Evolutionary conservation across 2,113 vertebrate species (phyloP).

Genomic region (Eretmochelys imbricata): DNA sequence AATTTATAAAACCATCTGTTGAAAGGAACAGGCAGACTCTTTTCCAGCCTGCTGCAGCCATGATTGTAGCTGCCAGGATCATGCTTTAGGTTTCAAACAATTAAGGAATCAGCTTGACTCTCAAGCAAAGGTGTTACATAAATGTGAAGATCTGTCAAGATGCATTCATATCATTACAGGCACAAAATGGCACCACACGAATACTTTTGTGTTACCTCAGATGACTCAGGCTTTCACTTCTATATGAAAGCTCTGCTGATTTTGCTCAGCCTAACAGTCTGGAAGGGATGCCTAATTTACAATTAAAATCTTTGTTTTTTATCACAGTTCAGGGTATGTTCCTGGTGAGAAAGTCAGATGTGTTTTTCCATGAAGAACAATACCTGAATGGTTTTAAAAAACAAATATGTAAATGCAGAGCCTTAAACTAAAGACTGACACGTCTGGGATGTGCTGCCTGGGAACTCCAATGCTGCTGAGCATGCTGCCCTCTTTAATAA

Average conservation of each 20-base stretch:
- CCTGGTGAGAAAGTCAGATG: neutral
- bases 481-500: neutral
- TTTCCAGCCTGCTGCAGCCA: neutral
- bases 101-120: neutral
- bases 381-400: neutral
- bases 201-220: constrained; percentile 26
- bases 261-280: neutral
- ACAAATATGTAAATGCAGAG: neutral
- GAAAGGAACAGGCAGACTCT: neutral
- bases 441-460: neutral
- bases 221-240: constrained; percentile 20
- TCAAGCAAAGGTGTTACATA: neutral
- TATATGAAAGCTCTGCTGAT: neutral
- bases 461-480: neutral
- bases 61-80: neutral
- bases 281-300: neutral
- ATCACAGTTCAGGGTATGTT: neutral
- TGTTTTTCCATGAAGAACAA: neutral
- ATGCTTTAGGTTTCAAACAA: constrained; percentile 10
- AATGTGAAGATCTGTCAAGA: constrained; percentile 12
- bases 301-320: neutral
- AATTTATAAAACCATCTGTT: neutral
- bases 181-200: neutral
- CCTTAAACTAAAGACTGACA: neutral
- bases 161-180: neutral